phyloP scores from a whole-genome alignment of 2,113 vertebrate genomes.

The Psittacula cyanocephala region DNA sequence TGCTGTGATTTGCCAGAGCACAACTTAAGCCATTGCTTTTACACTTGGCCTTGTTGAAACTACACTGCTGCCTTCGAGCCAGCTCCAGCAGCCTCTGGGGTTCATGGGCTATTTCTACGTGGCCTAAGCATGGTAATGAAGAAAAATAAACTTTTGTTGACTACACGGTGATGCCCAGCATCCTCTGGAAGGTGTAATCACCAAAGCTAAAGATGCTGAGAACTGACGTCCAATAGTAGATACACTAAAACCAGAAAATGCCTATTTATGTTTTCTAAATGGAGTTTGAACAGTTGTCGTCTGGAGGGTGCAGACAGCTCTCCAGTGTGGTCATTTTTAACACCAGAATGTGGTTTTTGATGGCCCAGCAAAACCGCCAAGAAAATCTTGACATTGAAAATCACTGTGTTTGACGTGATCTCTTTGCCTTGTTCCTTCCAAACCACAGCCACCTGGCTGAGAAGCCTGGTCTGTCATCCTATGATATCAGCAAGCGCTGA shows the following conservation, averaged over 20 bases:
- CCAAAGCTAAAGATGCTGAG: neutral
- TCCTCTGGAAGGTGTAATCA: neutral
- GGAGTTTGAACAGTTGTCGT: neutral
- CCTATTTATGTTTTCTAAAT: accelerated
- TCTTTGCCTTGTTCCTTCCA: neutral
- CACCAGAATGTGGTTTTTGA: neutral
- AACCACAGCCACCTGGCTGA: neutral
- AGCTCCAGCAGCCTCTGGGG: neutral
- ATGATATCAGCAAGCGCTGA: neutral
- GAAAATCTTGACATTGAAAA: neutral
- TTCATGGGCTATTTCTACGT: neutral
- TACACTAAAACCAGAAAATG: neutral
- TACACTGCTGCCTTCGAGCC: neutral
- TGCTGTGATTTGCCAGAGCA: neutral
- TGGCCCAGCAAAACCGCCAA: neutral
- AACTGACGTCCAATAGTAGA: neutral
- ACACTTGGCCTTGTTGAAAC: neutral
- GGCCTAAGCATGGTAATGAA: neutral
- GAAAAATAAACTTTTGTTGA: neutral
- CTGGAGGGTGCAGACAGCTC: neutral
- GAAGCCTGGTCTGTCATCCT: neutral
- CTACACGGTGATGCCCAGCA: neutral
- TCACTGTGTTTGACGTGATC: accelerated
- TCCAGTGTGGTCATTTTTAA: neutral
- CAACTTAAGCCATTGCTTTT: neutral